Evolutionary conservation across 1,140 invertebrate species (phyloP).

Genomic region (Eumaeus atala): DNA sequence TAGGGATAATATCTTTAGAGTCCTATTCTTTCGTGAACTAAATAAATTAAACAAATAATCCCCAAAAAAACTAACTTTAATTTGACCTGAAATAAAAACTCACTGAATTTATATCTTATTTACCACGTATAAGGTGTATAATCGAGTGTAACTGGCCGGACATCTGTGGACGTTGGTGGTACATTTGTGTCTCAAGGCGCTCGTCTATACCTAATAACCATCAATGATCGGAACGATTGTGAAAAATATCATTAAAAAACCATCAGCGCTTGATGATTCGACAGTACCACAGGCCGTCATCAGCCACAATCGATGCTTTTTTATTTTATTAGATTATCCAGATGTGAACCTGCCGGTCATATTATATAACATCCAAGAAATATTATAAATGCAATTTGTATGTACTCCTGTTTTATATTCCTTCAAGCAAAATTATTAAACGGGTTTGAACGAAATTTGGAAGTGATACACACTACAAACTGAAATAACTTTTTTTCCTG

Average conservation of each 20-base stretch:
- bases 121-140: not conserved
- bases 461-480: no score
- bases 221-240: constrained; percentile 68
- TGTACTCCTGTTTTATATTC: no score
- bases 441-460: no score
- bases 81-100: no score
- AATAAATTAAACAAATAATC: no score
- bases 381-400: no score
- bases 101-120: not conserved
- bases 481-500: no score
- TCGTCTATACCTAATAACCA: constrained; percentile 65
- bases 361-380: not conserved
- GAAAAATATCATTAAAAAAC: constrained; percentile 73
- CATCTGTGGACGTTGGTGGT: constrained; percentile 16
- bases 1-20: no score
- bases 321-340: constrained; percentile 63
- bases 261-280: constrained; percentile 68
- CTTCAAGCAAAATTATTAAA: no score
- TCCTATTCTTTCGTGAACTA: no score
- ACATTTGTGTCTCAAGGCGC: constrained; percentile 49
- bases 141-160: constrained; percentile 10
- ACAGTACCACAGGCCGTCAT: constrained; percentile 49
- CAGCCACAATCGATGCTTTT: constrained; percentile 65
- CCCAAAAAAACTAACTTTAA: no score
- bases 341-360: constrained; percentile 24